phyloP scores from a whole-genome alignment of 1,140 invertebrate genomes.

The Heliconius eleuchia region DNA sequence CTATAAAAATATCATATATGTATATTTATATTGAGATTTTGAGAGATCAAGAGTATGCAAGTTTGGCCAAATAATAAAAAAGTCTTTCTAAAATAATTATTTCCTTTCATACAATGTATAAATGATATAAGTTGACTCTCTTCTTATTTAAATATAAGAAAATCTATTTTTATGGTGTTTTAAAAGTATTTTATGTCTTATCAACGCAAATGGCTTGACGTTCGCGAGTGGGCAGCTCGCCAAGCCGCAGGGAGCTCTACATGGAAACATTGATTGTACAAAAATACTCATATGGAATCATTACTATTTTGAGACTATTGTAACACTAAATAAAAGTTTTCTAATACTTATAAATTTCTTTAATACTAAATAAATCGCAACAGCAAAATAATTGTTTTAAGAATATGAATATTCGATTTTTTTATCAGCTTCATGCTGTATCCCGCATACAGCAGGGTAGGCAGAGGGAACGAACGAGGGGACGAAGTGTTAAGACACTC shows the following conservation, averaged over 20 bases:
- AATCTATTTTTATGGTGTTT: conserved; percentile 6
- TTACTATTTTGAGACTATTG: background rate
- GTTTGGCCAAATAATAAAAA: background rate
- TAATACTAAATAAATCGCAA: too few species aligned
- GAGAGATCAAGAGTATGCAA: too few species aligned
- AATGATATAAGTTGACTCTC: background rate
- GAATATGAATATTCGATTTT: too few species aligned
- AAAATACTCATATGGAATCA: conserved; percentile 10
- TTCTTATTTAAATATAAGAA: background rate
- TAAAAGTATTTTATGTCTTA: background rate
- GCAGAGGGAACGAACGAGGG: too few species aligned
- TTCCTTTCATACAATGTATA: background rate
- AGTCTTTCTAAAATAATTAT: background rate
- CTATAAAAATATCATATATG: too few species aligned
- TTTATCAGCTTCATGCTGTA: too few species aligned
- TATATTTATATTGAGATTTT: too few species aligned
- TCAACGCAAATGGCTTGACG: conserved; percentile 27
- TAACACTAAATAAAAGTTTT: background rate
- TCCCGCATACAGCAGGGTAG: too few species aligned
- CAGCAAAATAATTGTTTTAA: too few species aligned
- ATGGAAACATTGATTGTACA: conserved; percentile 26
- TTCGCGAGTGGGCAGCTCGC: conserved; percentile 13
- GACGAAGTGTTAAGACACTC: too few species aligned
- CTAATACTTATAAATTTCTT: background rate
- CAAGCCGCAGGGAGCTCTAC: conserved; percentile 31